phyloP scores from a whole-genome alignment of 1,140 invertebrate species.

The Drosophila busckii region DNA sequence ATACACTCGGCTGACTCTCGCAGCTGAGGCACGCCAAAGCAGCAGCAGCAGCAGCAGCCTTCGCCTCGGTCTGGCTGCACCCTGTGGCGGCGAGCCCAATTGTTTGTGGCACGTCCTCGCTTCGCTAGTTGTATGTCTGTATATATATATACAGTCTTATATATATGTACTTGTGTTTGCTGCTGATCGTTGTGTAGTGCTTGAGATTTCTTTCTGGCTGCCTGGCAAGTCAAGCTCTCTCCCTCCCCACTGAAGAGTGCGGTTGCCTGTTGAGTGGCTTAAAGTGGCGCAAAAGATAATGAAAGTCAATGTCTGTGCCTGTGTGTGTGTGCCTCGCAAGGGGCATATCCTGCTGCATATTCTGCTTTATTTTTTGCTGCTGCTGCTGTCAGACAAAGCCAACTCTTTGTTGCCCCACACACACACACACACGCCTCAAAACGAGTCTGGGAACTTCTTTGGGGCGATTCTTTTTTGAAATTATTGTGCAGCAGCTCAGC shows the following conservation, averaged over 20 bases:
- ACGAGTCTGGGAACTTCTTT: too few species aligned
- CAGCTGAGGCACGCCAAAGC: constrained; percentile 1
- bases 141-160: not conserved
- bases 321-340: too few species aligned
- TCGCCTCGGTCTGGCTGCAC: constrained; percentile 44
- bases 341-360: constrained; percentile 61
- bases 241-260: too few species aligned
- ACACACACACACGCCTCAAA: not conserved
- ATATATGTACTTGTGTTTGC: not conserved
- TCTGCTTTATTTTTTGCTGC: not conserved
- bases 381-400: constrained; percentile 40
- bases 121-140: constrained; percentile 25
- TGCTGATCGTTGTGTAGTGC: constrained; percentile 23
- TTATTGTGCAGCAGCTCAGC: too few species aligned
- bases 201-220: constrained; percentile 24
- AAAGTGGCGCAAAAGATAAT: constrained; percentile 69
- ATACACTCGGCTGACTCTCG: constrained; percentile 67
- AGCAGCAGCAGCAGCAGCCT: constrained; percentile 17
- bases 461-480: too few species aligned
- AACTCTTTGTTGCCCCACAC: constrained; percentile 42
- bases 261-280: constrained; percentile 42
- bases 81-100: constrained; percentile 65
- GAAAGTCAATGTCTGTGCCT: constrained; percentile 70
- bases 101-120: constrained; percentile 67
- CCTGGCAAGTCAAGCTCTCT: constrained; percentile 65